Evolutionary conservation across 2,888 invertebrate species (phyloP).

Genomic region (Geophilus truncorum): DNA sequence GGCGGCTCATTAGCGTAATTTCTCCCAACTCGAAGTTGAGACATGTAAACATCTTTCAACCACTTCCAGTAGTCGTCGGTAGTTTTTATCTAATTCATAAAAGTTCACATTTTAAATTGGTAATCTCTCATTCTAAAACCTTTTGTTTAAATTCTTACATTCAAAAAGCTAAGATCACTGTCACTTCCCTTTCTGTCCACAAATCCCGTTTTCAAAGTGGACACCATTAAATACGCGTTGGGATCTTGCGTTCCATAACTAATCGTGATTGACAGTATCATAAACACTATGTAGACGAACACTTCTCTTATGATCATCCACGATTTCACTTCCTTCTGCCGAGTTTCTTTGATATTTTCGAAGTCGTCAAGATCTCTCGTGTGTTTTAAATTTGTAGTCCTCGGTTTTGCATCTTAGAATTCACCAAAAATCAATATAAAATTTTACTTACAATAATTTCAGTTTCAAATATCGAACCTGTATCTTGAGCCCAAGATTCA

Average conservation of each 20-base stretch:
- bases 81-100: neutral
- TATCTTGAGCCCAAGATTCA: slow-evolving; percentile 38
- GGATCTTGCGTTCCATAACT: slow-evolving; percentile 50
- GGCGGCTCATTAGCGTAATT: slow-evolving; percentile 54
- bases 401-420: neutral
- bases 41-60: slow-evolving; percentile 47
- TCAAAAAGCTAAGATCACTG: slow-evolving; percentile 35
- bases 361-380: neutral
- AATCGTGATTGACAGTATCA: slow-evolving; percentile 51
- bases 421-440: neutral
- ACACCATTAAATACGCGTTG: slow-evolving; percentile 36
- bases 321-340: slow-evolving; percentile 53
- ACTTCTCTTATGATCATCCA: slow-evolving; percentile 51
- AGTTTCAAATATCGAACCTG: neutral
- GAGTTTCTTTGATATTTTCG: neutral
- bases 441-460: neutral
- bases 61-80: slow-evolving; percentile 38
- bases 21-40: slow-evolving; percentile 47
- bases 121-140: neutral
- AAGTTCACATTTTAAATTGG: no score
- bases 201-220: slow-evolving; percentile 37
- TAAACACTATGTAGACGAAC: slow-evolving; percentile 50
- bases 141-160: slow-evolving; percentile 32
- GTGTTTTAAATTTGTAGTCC: neutral
- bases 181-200: slow-evolving; percentile 36